Base-by-base conservation (phyloP, 2,888 invertebrate species). In the Harmothoe impar region DNA sequence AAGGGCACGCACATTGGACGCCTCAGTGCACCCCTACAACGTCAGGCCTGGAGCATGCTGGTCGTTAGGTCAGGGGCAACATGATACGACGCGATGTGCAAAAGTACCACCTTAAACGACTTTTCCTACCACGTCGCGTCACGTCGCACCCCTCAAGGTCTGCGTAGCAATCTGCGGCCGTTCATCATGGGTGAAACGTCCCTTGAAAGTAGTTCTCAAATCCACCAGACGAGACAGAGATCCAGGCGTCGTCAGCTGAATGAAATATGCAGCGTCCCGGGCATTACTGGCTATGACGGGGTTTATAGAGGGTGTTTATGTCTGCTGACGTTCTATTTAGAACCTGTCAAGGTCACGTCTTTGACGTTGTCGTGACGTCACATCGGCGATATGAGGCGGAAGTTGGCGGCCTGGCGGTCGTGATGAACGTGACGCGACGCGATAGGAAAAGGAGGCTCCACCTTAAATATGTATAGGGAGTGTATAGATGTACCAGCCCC, bases 71-170 rank as follows among this genome's bases (percentile, higher is more conserved):
- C 72, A 72, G 72, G 72, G 72, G 72, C 72, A 72, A 72, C 72
- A 72, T 72, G 72, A 72, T 72, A 72, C 72, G 72, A 72, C 72
- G 72, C 72, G 72, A 72, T 72, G 72, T 72, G 72, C 72, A 72
- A 72, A 72, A 72, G 72, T 72, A 5, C 72, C 72, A 72, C 72
- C 72, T 72, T 72, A 29, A 23, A n/a, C 72, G 72, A 72, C 72
- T 72, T 72, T 72, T 72, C 72, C 72, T 72, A 72, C 29, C 72
- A 25, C 72, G 72, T 72, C 72, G 72, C 72, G 72, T 72, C 72
- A 72, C 72, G 72, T 72, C 72, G 72, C 72, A 72, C 72, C 72
- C 72, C 29, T 72, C 72, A 72, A 29, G 72, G 20, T 29, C 31
- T 29, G 62, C 62, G 62, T 15, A 62, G 62, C 62, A 62, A n/a